Conservation (phyloP, 2,797 vertebrate genomes). For the Anomalospiza imberbis region DNA sequence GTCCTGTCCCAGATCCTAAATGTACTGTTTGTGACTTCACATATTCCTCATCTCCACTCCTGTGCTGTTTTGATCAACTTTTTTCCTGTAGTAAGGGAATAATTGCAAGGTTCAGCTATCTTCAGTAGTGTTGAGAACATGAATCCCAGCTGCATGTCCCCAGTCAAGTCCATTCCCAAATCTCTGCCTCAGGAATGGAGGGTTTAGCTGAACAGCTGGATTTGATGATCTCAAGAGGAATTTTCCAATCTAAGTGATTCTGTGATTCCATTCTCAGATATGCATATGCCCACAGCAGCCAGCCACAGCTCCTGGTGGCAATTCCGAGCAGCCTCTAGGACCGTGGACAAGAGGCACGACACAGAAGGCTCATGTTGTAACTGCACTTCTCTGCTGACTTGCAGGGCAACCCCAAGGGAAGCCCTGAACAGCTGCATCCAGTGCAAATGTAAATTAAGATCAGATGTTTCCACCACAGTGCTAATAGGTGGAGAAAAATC, state of each 20-base stretch:
- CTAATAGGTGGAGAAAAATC: not conserved
- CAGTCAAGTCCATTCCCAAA: not conserved
- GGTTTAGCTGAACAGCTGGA: not conserved
- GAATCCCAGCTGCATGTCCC: not conserved
- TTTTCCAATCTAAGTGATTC: not conserved
- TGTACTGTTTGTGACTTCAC: not conserved
- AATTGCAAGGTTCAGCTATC: not conserved
- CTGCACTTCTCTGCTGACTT: not conserved
- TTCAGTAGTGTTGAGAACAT: not conserved
- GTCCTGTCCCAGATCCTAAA: not conserved
- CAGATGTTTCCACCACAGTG: not conserved
- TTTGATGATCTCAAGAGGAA: not conserved
- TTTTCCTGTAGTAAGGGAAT: not conserved
- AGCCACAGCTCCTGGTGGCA: not conserved
- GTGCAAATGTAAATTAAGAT: not conserved
- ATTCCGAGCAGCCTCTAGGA: not conserved
- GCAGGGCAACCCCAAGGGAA: not conserved
- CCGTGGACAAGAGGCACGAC: rapidly evolving
- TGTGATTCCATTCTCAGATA: not conserved
- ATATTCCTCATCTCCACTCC: not conserved
- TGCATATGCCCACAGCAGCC: rapidly evolving
- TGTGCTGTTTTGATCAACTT: not conserved
- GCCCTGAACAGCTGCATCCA: not conserved
- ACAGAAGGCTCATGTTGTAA: not conserved
- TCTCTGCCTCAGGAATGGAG: not conserved